Evolutionary conservation across 2,113 vertebrate genomes (phyloP).

Genomic region (Strigops habroptila): DNA sequence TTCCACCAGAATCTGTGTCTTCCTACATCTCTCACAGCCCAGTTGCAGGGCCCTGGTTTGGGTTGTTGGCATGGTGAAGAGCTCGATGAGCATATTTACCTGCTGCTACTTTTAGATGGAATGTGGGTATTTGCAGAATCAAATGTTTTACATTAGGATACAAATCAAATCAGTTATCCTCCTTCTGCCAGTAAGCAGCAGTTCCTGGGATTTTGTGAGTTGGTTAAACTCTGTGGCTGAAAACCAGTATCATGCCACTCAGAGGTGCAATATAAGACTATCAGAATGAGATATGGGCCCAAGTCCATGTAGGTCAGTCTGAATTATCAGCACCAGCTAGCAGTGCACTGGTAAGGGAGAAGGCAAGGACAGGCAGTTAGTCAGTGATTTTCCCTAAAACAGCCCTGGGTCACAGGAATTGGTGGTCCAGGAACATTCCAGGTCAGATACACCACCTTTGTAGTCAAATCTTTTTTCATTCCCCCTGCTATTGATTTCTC

Average conservation of each 20-base stretch:
- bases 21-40: neutral
- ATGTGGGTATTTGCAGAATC: neutral
- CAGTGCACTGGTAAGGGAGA: neutral
- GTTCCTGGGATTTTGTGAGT: neutral
- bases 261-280: neutral
- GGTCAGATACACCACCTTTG: neutral
- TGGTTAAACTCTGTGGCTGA: neutral
- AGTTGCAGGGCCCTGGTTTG: accelerated
- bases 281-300: neutral
- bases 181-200: neutral
- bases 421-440: neutral
- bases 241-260: neutral
- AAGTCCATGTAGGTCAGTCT: neutral
- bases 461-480: neutral
- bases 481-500: neutral
- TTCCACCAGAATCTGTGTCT: neutral
- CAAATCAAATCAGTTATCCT: neutral
- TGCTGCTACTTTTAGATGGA: neutral
- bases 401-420: neutral
- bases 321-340: neutral
- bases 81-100: neutral
- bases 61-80: neutral
- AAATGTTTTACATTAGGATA: neutral
- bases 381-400: neutral
- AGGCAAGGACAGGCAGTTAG: neutral